Evolutionary conservation across 2,888 invertebrate species (phyloP).

Genomic region (Lasioglossum marginatum): DNA sequence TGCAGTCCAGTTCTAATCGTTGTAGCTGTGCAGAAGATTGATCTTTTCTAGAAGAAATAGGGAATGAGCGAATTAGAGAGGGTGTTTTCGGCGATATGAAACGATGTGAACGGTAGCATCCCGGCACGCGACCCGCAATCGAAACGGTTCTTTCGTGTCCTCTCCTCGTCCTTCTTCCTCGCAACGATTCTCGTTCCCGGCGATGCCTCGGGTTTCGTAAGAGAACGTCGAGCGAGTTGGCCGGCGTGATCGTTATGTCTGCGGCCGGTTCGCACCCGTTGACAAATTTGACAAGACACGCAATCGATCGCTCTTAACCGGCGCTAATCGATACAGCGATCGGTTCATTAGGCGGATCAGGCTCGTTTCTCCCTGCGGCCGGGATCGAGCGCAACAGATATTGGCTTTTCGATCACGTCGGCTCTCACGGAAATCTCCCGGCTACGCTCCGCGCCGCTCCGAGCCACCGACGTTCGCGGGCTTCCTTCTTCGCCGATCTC

Average conservation of each 20-base stretch:
- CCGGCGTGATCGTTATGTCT: slow-evolving; percentile 63
- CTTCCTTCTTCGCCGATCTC: slow-evolving; percentile 63
- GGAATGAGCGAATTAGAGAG: neutral
- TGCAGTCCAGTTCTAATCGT: neutral
- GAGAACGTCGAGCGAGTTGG: slow-evolving; percentile 37
- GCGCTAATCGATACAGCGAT: slow-evolving; percentile 83
- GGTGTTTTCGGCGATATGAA: neutral
- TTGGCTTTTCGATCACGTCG: slow-evolving; percentile 81
- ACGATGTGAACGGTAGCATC: neutral
- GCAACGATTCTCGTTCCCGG: slow-evolving; percentile 26
- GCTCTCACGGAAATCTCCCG: slow-evolving; percentile 79
- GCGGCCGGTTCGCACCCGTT: slow-evolving; percentile 78
- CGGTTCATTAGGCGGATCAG: slow-evolving; percentile 79
- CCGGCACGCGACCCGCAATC: slow-evolving; percentile 40
- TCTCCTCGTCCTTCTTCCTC: slow-evolving; percentile 12
- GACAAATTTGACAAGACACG: slow-evolving; percentile 83
- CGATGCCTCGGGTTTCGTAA: slow-evolving; percentile 54
- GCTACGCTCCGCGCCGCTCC: slow-evolving; percentile 37
- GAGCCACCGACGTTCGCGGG: slow-evolving; percentile 30
- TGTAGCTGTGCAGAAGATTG: neutral
- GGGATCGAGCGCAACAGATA: slow-evolving; percentile 66
- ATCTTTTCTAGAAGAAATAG: neutral
- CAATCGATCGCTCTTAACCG: slow-evolving; percentile 81
- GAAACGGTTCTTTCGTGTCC: slow-evolving; percentile 17
- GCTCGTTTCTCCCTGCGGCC: slow-evolving; percentile 73